Evolutionary conservation across 2,797 vertebrate species (phyloP).

Genomic region (Sebastes vulpes): DNA sequence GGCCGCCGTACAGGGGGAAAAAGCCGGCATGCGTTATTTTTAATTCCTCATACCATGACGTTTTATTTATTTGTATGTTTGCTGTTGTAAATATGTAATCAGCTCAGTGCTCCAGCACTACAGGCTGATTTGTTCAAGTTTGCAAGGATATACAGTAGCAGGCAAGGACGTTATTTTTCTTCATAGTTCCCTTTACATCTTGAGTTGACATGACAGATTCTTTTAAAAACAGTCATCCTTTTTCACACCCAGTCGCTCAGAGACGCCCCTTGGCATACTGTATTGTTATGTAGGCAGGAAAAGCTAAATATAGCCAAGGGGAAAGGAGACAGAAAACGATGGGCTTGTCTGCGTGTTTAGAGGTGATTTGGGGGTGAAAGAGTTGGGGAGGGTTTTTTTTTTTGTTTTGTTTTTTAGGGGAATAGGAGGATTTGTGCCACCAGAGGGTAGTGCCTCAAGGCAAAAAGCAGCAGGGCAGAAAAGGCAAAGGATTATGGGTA

Average conservation of each 20-base stretch:
- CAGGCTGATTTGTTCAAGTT: not conserved
- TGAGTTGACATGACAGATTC: slow-evolving; percentile 9
- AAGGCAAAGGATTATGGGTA: slow-evolving; percentile 70
- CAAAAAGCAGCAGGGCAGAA: slow-evolving; percentile 61
- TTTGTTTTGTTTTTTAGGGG: not conserved
- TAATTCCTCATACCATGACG: slow-evolving; percentile 34
- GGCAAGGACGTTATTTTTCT: slow-evolving; percentile 16
- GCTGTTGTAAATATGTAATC: slow-evolving; percentile 60
- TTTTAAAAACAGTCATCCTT: slow-evolving; percentile 20
- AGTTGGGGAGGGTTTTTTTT: slow-evolving; percentile 6
- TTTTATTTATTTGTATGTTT: slow-evolving; percentile 69
- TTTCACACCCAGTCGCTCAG: slow-evolving; percentile 14
- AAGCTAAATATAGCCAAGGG: slow-evolving; percentile 66
- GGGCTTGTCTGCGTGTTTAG: slow-evolving; percentile 37
- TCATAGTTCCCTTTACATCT: slow-evolving; percentile 12
- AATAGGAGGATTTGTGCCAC: slow-evolving; percentile 46
- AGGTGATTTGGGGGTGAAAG: slow-evolving; percentile 55
- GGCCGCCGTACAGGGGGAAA: slow-evolving; percentile 6
- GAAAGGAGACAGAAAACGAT: slow-evolving; percentile 19
- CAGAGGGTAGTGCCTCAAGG: slow-evolving; percentile 59
- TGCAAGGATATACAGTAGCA: not conserved
- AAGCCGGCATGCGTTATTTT: slow-evolving; percentile 29
- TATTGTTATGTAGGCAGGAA: not conserved
- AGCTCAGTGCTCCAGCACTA: not conserved
- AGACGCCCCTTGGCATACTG: slow-evolving; percentile 19